Evolutionary conservation across 92 coral and sea anemone genomes (phyloP).

Genomic region (Phymanthus crucifer): DNA sequence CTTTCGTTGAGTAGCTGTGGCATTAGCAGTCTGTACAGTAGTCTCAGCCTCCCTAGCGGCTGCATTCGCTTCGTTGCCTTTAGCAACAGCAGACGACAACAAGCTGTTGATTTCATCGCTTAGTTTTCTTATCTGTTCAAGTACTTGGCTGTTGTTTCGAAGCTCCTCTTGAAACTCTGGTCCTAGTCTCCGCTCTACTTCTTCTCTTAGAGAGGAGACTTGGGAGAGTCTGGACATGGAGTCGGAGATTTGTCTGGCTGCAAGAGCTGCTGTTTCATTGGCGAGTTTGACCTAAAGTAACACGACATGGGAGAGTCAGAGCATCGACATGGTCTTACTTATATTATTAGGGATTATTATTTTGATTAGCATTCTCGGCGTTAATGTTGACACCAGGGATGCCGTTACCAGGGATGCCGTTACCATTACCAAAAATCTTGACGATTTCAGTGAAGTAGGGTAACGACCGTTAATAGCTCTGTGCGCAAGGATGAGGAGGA

Average conservation of each 20-base stretch:
- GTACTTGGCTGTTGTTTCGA: slow-evolving; percentile 35
- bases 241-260: slow-evolving; percentile 60
- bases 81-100: slow-evolving; percentile 26
- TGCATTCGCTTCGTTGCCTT: slow-evolving; percentile 54
- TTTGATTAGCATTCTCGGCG: too few relatives aligned
- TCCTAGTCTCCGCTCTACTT: slow-evolving; percentile 62
- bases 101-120: slow-evolving; percentile 36
- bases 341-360: neutral
- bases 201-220: slow-evolving; percentile 47
- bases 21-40: slow-evolving; percentile 46
- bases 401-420: too few relatives aligned
- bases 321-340: neutral
- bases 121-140: slow-evolving; percentile 52
- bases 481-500: too few relatives aligned
- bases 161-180: slow-evolving; percentile 56
- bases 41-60: slow-evolving; percentile 60
- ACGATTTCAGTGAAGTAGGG: too few relatives aligned
- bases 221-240: slow-evolving; percentile 58
- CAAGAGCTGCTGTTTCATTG: slow-evolving; percentile 73
- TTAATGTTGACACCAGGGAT: too few relatives aligned
- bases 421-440: too few relatives aligned
- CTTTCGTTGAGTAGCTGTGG: slow-evolving; percentile 48
- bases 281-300: slow-evolving; percentile 69
- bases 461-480: too few relatives aligned
- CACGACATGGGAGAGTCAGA: neutral